Base-by-base conservation (phyloP, 30 jellyfish, hydroid and myxozoan species). In the Cassiopea xamachana region DNA sequence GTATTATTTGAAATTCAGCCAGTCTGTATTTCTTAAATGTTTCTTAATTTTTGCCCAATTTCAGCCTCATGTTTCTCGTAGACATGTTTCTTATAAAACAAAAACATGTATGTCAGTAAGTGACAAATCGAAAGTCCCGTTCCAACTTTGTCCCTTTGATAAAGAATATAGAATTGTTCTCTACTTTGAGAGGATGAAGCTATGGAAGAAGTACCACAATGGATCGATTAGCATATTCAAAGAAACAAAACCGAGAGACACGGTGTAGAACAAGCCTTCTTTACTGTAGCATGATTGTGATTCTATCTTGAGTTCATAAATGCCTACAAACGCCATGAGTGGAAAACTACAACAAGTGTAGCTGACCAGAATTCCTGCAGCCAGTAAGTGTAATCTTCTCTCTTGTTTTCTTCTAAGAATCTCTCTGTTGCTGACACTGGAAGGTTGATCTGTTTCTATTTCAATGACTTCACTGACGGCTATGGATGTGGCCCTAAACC, bases 211-310 rank as follows among this genome's bases (percentile, higher is more conserved):
- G 47, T 82, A 82, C 90, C 90, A 82, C 55, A 82, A 62, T 48
- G 90, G 90, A 39, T 82, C 90, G 71, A 82, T 27, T 10, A 82
- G 90, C 90, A 82, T 64, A 51, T 82, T 82, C 18, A 68, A 15
- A 48, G 82, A 82, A 71, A 82, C 70, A 64, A 82, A 82, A 79
- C 48, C 73, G 9, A 82, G 90, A 67, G 90, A 82, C 50, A 9
- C 19, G n/a, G 90, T 82, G 90, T 82, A 82, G 17, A 82, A 82
- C 69, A 82, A 50, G 60, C 80, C 80, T 55, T 82, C 81, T 45
- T 9, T 48, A 13, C 73, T 47, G 80, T 47, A 47, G 90, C 90
- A 82, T 47, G 81, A 15, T 49, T 61, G 75, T 45, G 90, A 61
- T 45, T 82, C 82, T 82, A 82, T 82, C 16, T 82, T 71, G 44